Conservation (phyloP, 2,888 invertebrate species). For the Cantharis rufa region DNA sequence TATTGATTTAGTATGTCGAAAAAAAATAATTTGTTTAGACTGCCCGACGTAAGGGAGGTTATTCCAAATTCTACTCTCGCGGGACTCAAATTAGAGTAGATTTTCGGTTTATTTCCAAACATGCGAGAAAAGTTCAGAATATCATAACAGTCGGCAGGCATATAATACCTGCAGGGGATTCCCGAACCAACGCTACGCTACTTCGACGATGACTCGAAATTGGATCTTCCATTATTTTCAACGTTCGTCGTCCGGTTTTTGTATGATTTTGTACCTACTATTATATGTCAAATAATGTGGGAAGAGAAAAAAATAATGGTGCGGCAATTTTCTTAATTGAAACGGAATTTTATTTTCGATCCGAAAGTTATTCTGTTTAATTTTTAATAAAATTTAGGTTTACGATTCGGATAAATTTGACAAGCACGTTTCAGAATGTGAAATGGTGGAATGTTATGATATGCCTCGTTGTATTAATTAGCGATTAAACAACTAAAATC, state of each 20-base stretch:
- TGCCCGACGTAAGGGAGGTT: neutral
- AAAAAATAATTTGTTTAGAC: neutral
- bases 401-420: neutral
- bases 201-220: neutral
- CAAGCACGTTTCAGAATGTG: neutral
- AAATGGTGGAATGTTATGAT: neutral
- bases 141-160: neutral
- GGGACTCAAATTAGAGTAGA: neutral
- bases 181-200: neutral
- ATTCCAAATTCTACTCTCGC: neutral
- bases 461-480: conserved; percentile 1
- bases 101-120: neutral
- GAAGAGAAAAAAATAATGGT: neutral
- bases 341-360: neutral
- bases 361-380: neutral
- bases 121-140: neutral
- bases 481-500: neutral
- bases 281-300: neutral
- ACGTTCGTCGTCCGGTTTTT: neutral
- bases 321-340: neutral
- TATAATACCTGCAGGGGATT: neutral
- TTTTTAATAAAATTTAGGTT: neutral
- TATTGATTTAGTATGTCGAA: neutral
- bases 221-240: neutral
- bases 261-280: neutral